These are phyloP conservation scores for Prenolepis imparis DNA, from an alignment of 2,888 invertebrate genomes.

Conservation along the genomic window DNA sequence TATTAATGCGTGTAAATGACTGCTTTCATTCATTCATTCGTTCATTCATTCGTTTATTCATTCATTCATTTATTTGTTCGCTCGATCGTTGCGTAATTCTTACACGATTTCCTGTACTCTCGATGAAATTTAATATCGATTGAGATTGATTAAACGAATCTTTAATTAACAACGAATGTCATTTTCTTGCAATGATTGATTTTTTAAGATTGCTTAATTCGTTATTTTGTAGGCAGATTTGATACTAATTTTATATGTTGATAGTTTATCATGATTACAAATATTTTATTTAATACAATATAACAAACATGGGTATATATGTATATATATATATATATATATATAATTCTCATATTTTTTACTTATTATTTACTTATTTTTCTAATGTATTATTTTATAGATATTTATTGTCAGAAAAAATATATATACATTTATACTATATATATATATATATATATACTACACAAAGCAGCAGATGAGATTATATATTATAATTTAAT, in stretches of 20 bases:
- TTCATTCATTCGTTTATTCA: constrained; percentile 38
- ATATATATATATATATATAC: neutral
- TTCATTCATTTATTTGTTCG: constrained; percentile 46
- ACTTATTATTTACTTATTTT: neutral
- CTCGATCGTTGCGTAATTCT: constrained; percentile 48
- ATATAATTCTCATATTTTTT: neutral
- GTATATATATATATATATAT: neutral
- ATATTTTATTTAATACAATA: neutral
- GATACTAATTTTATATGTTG: neutral
- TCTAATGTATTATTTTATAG: neutral
- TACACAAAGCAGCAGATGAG: neutral
- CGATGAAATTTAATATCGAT: neutral
- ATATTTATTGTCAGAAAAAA: neutral
- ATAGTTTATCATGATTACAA: neutral
- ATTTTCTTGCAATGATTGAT: neutral
- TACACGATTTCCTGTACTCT: constrained; percentile 11
- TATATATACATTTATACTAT: neutral
- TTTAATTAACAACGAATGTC: neutral
- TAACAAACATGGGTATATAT: no score
- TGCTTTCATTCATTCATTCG: constrained; percentile 45
- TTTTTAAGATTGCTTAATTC: neutral
- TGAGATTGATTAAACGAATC: neutral
- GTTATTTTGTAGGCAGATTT: neutral
- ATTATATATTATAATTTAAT: neutral
- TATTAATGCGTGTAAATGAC: constrained; percentile 58